These are phyloP conservation scores for Ictalurus furcatus DNA, from an alignment of 2,113 vertebrate genomes.

Conservation along the genomic window DNA sequence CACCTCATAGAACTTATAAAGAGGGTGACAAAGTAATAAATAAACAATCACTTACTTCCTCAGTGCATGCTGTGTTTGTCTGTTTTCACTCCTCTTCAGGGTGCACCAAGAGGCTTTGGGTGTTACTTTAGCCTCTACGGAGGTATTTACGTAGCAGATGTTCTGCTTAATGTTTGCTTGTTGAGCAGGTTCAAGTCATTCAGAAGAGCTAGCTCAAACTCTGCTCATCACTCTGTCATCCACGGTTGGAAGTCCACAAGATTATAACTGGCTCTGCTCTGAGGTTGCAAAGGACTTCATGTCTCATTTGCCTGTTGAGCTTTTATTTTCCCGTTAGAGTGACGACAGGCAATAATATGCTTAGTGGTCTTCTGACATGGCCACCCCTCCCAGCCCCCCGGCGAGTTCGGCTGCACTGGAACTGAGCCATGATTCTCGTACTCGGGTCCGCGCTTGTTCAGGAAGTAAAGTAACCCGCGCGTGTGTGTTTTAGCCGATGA, in stretches of 20 bases:
- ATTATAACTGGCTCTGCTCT: neutral
- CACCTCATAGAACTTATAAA: neutral
- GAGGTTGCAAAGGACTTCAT: neutral
- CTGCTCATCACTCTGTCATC: neutral
- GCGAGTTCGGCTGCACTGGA: too few relatives aligned
- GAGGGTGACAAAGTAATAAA: constrained; percentile 55
- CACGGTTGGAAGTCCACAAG: neutral
- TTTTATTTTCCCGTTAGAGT: neutral
- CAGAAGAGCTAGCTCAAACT: neutral
- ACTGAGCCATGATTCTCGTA: too few relatives aligned
- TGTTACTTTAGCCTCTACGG: neutral
- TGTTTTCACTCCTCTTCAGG: neutral
- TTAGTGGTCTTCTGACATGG: too few relatives aligned
- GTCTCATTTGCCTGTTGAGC: neutral
- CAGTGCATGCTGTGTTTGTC: neutral
- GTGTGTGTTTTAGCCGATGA: too few relatives aligned
- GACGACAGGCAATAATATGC: neutral
- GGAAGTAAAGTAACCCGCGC: too few relatives aligned
- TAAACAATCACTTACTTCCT: constrained; percentile 54
- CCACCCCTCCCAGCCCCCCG: too few relatives aligned
- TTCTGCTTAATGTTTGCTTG: neutral
- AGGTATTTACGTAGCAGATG: constrained; percentile 15
- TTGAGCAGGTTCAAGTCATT: neutral
- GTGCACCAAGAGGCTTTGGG: constrained; percentile 4
- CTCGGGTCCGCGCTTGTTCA: too few relatives aligned